phyloP scores from a whole-genome alignment of 1,140 invertebrate species.

The Calliopsis andreniformis region DNA sequence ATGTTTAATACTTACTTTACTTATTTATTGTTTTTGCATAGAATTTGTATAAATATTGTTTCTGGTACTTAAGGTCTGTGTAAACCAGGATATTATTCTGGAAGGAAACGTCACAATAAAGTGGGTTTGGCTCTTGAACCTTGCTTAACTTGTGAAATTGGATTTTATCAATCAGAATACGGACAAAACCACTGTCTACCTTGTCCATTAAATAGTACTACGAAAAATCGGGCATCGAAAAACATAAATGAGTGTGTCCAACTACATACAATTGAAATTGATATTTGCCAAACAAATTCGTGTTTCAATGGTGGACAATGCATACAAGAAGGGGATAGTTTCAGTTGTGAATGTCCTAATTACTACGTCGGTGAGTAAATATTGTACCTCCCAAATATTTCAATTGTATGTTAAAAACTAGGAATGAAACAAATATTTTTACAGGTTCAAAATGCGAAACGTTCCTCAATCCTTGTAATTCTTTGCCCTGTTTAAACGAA shows the following conservation, averaged over 20 bases:
- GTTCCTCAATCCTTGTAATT: constrained; percentile 69
- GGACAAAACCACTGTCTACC: constrained; percentile 82
- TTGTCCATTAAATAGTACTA: constrained; percentile 84
- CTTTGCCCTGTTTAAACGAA: constrained; percentile 76
- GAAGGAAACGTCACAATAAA: constrained; percentile 59
- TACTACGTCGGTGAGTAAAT: constrained; percentile 73
- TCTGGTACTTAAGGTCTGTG: constrained; percentile 65
- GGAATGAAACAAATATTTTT: not conserved
- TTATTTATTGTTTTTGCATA: not conserved
- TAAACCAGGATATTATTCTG: constrained; percentile 70
- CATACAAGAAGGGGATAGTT: constrained; percentile 67
- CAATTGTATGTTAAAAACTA: not conserved
- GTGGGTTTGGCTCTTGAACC: constrained; percentile 63
- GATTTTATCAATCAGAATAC: constrained; percentile 84
- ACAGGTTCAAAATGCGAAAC: constrained; percentile 72
- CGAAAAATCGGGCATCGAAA: constrained; percentile 79
- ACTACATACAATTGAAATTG: constrained; percentile 66
- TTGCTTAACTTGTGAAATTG: constrained; percentile 84
- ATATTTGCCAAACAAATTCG: constrained; percentile 73
- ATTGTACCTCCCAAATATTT: not conserved
- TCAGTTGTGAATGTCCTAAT: constrained; percentile 77
- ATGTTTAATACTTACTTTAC: not conserved
- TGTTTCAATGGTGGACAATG: constrained; percentile 79
- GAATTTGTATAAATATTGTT: not conserved
- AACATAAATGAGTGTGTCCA: constrained; percentile 79